Percentiles rank a stretch among this genome's conserved stretches.
Evolutionary conservation across 1,140 invertebrate species (phyloP).

Genomic region (Wasmannia auropunctata): DNA sequence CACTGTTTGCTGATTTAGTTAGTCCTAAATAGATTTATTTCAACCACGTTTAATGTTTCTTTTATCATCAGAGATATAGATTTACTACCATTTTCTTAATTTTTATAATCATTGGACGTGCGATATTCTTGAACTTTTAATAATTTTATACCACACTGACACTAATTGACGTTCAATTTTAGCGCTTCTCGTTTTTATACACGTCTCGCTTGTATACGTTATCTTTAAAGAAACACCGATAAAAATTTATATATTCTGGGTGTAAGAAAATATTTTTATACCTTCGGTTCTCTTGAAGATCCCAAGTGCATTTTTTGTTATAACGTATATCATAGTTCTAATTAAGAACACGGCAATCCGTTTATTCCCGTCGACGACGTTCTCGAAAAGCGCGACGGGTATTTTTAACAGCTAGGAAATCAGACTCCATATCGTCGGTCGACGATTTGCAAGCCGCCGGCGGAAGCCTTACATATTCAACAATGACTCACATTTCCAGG

Average conservation of each 20-base stretch:
- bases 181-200: neutral
- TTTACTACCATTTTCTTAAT: neutral
- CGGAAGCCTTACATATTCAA: slow-evolving; percentile 78
- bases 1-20: neutral
- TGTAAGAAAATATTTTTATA: neutral
- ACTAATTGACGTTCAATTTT: neutral
- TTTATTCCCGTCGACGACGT: neutral
- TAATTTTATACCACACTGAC: neutral
- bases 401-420: slow-evolving; percentile 50
- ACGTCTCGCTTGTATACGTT: neutral
- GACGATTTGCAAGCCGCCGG: slow-evolving; percentile 74
- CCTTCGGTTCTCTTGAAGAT: neutral
- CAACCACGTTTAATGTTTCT: neutral
- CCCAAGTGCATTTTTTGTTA: neutral
- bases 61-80: neutral
- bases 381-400: neutral
- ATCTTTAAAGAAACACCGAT: neutral
- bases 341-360: neutral
- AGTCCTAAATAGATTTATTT: neutral
- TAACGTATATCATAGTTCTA: neutral
- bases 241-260: neutral
- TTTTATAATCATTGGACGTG: neutral
- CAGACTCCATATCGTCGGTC: slow-evolving; percentile 73
- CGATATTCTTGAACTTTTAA: neutral
- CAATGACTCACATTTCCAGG: slow-evolving; percentile 72